Evolutionary conservation across 64 coral and sea anemone genomes (phyloP), one percentile per base, ranked within the genome.

Genomic region (Actinia equina): DNA sequence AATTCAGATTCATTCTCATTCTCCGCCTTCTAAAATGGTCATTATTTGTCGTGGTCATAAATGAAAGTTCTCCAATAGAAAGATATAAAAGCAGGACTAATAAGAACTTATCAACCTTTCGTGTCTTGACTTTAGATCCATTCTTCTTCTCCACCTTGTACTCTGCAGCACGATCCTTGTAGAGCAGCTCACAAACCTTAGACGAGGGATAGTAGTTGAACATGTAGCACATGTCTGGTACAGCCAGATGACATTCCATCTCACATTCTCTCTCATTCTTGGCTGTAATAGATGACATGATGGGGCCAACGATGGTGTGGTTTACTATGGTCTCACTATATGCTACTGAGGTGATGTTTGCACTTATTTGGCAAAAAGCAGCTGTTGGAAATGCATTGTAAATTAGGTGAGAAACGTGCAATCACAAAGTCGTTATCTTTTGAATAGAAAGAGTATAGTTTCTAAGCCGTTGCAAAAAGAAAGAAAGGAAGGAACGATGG

Each of bases 71-170:
- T 37, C 30, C 30, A 37, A 37, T 37, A 37, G 30, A 37, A 37
- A 37, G 30, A 37, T 37, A 37, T 37, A 37, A 37, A 37, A 37
- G 30, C 30, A 37, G 30, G 30, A 37, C 30, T 37, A 37, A 37
- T 0, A 37, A 37, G 0, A 37, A 37, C 30, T 37, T 37, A 37
- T 37, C 30, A 37, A 77, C 71, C 71, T 77, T 43, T 30, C 71
- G 71, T 26, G 71, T 77, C 41, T 77, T 77, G 41, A 77, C 26
- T 26, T 7, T 30, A n/a, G 8, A 77, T 43, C 71, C 71, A 6
- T 7, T 15, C 71, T 17, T 77, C 71, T 77, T 77, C 71, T n/a
- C 23, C 71, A 77, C 71, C 71, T 77, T 77, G 71, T 77, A 77
- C 41, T 77, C 71, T 30, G 71, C 15, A 15, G 41, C 4, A 41